Evolutionary conservation across 2,888 invertebrate species (phyloP), one percentile per base, ranked within the genome.

Genomic region (Phortica magna): DNA sequence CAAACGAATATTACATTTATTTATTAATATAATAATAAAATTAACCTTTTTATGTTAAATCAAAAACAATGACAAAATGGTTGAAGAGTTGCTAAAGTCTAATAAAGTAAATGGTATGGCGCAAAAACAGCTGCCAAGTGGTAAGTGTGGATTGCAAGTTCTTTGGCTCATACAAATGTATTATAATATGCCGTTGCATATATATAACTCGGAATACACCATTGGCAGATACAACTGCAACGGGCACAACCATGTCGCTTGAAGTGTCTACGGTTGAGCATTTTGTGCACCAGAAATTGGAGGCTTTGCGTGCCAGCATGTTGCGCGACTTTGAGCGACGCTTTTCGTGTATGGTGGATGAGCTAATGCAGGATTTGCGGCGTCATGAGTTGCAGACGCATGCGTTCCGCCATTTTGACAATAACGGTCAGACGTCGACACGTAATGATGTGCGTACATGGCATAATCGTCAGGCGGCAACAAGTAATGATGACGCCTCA

Each of bases 361-460:
- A 91, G 71, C 82, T 92, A 9, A 74, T 91, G 61, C 90, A 90
- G 81, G 90, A 92, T 42, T 77, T 91, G 5, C 88, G 89, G 0
- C 85, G 88, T 71, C 87, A 88, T 74, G 88, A 91, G 75, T 48
- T 91, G 61, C 90, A 89, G 57, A 75, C 81, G 1, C 83, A 89
- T 53, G 91, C 91, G 79, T 91, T 91, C 75, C 89, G 86, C 7
- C 80, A 87, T 65, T 89, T 92, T 74, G 88, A 84, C 7, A 43
- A 72, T 65, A 31, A 31, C 57, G 74, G 41, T 7, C 74, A 2
- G 70, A 43, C 19, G 64, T 74, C 0, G 41, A 19, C 70, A 61
- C 53, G 0, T 7, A 7, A 14, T 6, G 0, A 14, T 6, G 0
- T n/a, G 17, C 59, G 17, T 61, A 85, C 83, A 7, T 87, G 89